phyloP scores from a whole-genome alignment of 2,888 invertebrate genomes.

The Apoda limacodes region DNA sequence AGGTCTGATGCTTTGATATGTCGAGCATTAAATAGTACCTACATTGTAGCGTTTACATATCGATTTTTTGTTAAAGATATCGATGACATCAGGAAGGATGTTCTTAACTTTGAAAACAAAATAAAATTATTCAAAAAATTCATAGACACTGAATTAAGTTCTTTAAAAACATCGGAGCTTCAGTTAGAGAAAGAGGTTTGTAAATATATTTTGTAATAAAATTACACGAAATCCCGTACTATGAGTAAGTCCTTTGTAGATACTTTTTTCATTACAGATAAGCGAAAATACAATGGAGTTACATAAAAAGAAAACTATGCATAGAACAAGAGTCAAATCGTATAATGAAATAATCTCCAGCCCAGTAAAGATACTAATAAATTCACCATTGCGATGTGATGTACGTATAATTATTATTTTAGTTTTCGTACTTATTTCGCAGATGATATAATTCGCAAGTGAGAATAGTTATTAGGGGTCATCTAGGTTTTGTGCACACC shows the following conservation, averaged over 20 bases:
- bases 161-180: slow-evolving; percentile 27
- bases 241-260: no score
- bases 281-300: slow-evolving; percentile 18
- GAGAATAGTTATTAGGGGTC: no score
- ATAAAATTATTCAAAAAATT: slow-evolving; percentile 34
- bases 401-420: no score
- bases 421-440: no score
- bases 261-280: slow-evolving; percentile 22
- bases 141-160: slow-evolving; percentile 29
- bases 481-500: no score
- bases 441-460: no score
- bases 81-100: slow-evolving; percentile 39
- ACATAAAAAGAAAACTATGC: slow-evolving; percentile 16
- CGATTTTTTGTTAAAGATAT: slow-evolving; percentile 34
- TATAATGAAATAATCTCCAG: slow-evolving; percentile 45
- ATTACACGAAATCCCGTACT: no score
- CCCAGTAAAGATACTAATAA: slow-evolving; percentile 44
- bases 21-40: no score
- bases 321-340: slow-evolving; percentile 19
- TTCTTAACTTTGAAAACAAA: slow-evolving; percentile 38
- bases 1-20: no score
- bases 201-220: no score
- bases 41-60: no score
- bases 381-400: slow-evolving; percentile 49
- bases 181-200: slow-evolving; percentile 27